phyloP scores from a whole-genome alignment of 2,888 invertebrate species.

The Cecidostiba fungosa region DNA sequence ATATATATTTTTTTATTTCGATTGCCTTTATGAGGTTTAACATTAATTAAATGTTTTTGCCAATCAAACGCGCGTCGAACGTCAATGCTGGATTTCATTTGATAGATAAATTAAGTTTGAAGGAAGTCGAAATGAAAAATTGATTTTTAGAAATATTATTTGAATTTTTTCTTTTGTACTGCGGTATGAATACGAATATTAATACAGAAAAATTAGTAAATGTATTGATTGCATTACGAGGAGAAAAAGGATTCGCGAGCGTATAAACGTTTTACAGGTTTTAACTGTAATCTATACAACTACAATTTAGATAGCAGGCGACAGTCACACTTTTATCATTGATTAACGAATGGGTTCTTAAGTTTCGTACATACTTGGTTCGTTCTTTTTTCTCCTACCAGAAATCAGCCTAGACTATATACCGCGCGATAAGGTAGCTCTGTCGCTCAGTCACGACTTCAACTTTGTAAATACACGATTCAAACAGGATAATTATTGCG shows the following conservation, averaged over 20 bases:
- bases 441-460: constrained; percentile 13
- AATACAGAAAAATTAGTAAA: neutral
- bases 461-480: constrained; percentile 31
- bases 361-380: constrained; percentile 2
- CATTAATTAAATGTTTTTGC: neutral
- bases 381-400: neutral
- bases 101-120: neutral
- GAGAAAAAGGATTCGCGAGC: neutral
- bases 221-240: neutral
- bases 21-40: neutral
- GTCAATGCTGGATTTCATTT: neutral
- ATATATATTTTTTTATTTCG: constrained; percentile 21
- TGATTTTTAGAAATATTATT: neutral
- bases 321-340: constrained; percentile 18
- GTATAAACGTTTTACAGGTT: neutral
- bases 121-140: neutral
- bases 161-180: neutral
- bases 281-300: neutral
- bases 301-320: neutral
- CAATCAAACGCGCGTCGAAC: neutral
- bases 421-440: neutral
- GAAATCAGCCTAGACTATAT: neutral
- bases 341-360: constrained; percentile 12
- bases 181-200: neutral
- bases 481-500: neutral